A percentile compares a stretch with the other conserved stretches of the same genome.
Conservation (phyloP, 2,113 vertebrate species). For the Microtus richardsoni region DNA sequence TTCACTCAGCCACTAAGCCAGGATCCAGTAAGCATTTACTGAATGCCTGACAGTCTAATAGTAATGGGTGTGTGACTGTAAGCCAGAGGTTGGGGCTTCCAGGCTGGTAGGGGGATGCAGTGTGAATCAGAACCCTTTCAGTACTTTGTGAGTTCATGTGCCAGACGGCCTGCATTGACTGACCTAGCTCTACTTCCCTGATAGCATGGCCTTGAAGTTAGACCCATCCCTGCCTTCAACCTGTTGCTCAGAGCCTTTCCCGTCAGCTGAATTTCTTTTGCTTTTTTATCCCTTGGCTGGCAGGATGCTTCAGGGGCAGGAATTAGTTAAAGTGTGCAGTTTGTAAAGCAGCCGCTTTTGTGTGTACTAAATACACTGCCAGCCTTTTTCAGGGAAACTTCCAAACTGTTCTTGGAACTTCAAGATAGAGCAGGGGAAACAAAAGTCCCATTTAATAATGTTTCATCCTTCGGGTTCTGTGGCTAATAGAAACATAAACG, state of each 20-base stretch:
- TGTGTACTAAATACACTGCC: constrained; percentile 61
- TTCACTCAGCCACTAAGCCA: neutral
- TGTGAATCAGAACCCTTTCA: neutral
- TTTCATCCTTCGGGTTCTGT: constrained; percentile 66
- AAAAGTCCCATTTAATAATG: constrained; percentile 66
- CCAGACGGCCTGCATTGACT: neutral
- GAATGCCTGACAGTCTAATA: neutral
- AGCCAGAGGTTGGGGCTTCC: neutral
- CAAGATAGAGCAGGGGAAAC: neutral
- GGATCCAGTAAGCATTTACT: neutral
- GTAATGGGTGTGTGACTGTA: neutral
- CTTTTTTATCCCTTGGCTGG: constrained; percentile 25
- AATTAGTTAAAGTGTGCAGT: constrained; percentile 58
- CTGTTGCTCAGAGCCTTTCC: constrained; percentile 57
- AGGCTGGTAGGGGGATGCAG: neutral
- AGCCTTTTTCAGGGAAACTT: constrained; percentile 75
- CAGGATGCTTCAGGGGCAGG: constrained; percentile 60
- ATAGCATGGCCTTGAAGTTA: neutral
- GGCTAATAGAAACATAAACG: constrained; percentile 51
- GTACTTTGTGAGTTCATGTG: neutral
- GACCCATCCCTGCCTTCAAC: neutral
- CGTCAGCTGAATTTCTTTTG: constrained; percentile 31
- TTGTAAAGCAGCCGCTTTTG: constrained; percentile 60
- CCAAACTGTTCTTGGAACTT: constrained; percentile 78
- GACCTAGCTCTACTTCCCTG: neutral